Evolutionary conservation across 2,113 vertebrate species (phyloP), one percentile per base, ranked within the genome.

Genomic region (Festucalex cinctus): DNA sequence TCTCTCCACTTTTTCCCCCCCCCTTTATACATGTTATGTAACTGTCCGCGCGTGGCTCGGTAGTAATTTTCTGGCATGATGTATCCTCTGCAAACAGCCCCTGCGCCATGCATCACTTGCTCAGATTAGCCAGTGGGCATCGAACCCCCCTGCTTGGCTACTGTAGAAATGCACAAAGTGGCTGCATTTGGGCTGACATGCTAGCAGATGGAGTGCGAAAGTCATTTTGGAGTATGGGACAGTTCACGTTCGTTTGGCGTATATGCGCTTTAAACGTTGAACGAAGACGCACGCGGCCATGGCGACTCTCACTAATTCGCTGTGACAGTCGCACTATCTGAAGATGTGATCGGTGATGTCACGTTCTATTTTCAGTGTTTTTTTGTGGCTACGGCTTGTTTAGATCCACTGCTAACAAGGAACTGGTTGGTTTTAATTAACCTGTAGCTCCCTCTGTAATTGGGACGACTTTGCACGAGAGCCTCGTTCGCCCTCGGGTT

Each of bases 71-170:
- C 65, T 87, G 84, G 81, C 83, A 85, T 44, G 51, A 73, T 77
- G 68, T 72, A 63, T 63, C 74, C 69, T 63, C 75, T 69, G 58
- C 68, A 74, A 73, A 81, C 79, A 80, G 68, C 67, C 71, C 60
- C 60, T 49, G 65, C 75, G 79, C 81, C 75, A 85, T 83, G 89
- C 80, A 80, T 89, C 84, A 84, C 85, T 88, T 70, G 84, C 68
- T 86, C 77, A 81, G 79, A 89, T 88, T 86, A 78, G 82, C 88
- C 85, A 74, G 72, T 82, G 84, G 89, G 86, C 86, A 86, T 81
- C 67, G 63, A 54, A 20, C 64, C 84, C 79, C 26, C 79, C 73
- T 49, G 75, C 77, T 65, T 71, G 78, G 36, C 65, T 22, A 66
- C 71, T 70, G 84, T 62, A 84, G 77, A 57, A 85, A 66, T n/a